Percentiles rank a stretch among this genome's conserved stretches.
Conservation (phyloP, 2,113 vertebrate species). For the Ahaetulla prasina region DNA sequence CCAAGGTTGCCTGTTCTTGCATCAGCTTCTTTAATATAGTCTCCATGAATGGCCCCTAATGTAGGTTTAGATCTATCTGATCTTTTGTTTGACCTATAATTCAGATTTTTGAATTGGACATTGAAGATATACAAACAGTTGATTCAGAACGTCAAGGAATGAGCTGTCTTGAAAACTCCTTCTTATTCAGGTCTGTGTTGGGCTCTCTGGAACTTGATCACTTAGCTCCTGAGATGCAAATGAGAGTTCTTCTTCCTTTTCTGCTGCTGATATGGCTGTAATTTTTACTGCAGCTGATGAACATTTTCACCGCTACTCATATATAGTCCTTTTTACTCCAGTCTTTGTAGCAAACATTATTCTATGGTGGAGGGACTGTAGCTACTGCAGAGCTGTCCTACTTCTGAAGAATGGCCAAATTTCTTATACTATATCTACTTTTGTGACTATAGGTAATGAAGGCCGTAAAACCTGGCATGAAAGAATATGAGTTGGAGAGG, state of each 20-base stretch:
- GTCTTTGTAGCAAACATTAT: neutral
- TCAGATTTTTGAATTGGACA: neutral
- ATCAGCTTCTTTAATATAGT: neutral
- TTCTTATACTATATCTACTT: constrained; percentile 31
- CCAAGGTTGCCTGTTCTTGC: neutral
- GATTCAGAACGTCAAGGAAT: neutral
- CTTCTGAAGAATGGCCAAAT: neutral
- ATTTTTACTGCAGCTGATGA: neutral
- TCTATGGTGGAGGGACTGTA: neutral
- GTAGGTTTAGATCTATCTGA: neutral
- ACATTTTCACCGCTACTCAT: neutral
- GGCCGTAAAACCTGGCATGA: constrained; percentile 73
- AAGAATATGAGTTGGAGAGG: constrained; percentile 78
- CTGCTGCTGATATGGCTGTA: neutral
- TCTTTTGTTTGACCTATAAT: neutral
- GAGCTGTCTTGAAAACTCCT: neutral
- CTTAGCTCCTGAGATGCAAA: neutral
- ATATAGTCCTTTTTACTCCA: neutral
- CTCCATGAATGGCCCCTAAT: neutral
- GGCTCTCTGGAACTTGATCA: neutral
- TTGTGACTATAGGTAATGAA: constrained; percentile 79
- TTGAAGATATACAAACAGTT: neutral
- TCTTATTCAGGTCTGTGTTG: neutral
- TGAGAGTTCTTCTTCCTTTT: neutral
- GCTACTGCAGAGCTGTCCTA: neutral